A percentile compares a stretch with the other conserved stretches of the same genome.
Conservation (phyloP, 2,113 vertebrate genomes). For the Hemiprocne comata region DNA sequence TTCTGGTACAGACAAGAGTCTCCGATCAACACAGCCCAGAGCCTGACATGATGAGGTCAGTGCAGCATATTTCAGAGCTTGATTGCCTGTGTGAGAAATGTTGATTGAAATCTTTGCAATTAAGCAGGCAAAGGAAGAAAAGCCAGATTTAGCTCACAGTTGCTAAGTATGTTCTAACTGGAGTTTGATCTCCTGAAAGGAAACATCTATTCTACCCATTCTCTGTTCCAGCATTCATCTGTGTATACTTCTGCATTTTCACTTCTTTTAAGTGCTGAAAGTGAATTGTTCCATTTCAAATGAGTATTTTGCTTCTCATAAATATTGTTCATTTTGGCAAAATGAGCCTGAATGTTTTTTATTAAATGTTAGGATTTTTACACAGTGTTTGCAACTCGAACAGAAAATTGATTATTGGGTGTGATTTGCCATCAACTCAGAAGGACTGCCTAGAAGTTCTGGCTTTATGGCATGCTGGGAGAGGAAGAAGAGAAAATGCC, state of each 20-base stretch:
- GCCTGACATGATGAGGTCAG: not conserved
- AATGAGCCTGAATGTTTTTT: not conserved
- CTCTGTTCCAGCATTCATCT: not conserved
- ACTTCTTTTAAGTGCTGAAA: not conserved
- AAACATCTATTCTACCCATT: not conserved
- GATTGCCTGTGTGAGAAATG: not conserved
- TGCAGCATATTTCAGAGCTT: not conserved
- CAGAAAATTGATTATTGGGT: not conserved
- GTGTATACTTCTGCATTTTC: not conserved
- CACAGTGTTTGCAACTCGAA: not conserved
- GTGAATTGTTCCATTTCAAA: not conserved
- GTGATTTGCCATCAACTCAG: not conserved
- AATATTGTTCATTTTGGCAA: not conserved
- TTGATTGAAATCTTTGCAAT: constrained; percentile 3
- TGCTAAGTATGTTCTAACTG: not conserved
- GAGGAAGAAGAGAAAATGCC: not conserved
- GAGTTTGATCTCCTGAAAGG: not conserved
- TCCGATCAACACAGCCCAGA: not conserved
- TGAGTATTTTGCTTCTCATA: not conserved
- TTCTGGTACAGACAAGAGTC: not conserved
- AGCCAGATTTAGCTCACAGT: not conserved
- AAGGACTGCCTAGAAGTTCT: not conserved
- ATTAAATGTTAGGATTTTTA: not conserved
- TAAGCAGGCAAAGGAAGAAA: not conserved
- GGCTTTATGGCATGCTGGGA: not conserved